phyloP scores from a whole-genome alignment of 2,113 vertebrate genomes.

The Cromileptes altivelis region DNA sequence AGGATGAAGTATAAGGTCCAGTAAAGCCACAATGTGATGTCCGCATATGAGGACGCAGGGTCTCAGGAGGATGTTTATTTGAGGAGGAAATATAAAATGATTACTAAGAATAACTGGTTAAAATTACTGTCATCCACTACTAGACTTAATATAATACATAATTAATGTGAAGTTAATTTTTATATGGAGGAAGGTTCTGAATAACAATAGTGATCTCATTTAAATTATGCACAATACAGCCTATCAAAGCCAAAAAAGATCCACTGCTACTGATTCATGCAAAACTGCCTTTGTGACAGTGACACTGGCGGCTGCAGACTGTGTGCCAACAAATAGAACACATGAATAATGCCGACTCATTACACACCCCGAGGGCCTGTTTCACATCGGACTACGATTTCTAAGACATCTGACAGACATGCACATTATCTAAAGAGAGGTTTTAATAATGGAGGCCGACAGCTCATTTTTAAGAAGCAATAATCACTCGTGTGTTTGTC shows the following conservation, averaged over 20 bases:
- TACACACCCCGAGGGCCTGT: slow-evolving; percentile 8
- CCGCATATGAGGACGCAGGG: no score
- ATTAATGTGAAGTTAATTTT: not conserved
- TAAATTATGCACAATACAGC: not conserved
- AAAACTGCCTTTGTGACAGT: slow-evolving; percentile 11
- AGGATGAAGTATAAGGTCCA: no score
- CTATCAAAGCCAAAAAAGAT: not conserved
- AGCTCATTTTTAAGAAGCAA: slow-evolving; percentile 6
- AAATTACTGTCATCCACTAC: not conserved
- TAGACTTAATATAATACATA: not conserved
- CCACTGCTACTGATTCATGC: slow-evolving; percentile 4
- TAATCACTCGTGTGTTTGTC: not conserved
- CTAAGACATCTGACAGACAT: slow-evolving; percentile 29
- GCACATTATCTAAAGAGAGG: not conserved
- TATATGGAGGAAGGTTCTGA: not conserved
- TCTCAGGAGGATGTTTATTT: no score
- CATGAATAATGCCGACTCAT: slow-evolving; percentile 55
- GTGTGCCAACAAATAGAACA: slow-evolving; percentile 32
- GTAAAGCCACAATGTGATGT: no score
- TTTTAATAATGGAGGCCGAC: not conserved
- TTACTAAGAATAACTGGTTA: not conserved
- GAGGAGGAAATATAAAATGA: not conserved
- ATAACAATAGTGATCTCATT: not conserved
- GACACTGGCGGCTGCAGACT: not conserved
- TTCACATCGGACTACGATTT: not conserved